Evolutionary conservation across 2,113 vertebrate species (phyloP).

Genomic region (Abramis brama): DNA sequence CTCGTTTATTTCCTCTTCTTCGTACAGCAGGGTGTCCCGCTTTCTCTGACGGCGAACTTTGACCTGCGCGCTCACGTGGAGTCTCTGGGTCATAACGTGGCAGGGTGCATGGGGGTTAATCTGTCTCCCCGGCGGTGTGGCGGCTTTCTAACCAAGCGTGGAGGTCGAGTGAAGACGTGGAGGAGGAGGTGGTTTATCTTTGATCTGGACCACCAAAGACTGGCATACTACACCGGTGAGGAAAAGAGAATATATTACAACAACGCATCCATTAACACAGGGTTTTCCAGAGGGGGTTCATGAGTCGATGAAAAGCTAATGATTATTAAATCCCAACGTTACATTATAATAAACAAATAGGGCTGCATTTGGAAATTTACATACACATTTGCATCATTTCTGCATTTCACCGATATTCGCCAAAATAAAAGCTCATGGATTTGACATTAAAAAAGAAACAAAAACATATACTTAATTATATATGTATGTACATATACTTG

Average conservation of each 20-base stretch:
- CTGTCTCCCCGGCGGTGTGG: conserved; percentile 79
- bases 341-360: too few species aligned
- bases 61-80: conserved; percentile 86
- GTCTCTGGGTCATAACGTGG: conserved; percentile 81
- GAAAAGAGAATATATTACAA: too few species aligned
- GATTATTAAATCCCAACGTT: too few species aligned
- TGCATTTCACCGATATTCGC: background rate
- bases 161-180: conserved; percentile 91
- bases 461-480: too few species aligned
- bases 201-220: conserved; percentile 82
- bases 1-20: conserved; percentile 5
- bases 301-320: too few species aligned
- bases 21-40: conserved; percentile 64
- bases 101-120: conserved; percentile 77
- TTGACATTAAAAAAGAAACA: background rate
- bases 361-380: too few species aligned
- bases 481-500: too few species aligned
- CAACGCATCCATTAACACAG: too few species aligned
- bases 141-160: conserved; percentile 87
- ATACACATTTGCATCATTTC: too few species aligned
- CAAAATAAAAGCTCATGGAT: background rate
- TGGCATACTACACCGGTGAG: conserved; percentile 86
- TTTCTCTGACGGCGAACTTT: conserved; percentile 74
- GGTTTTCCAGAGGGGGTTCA: too few species aligned
- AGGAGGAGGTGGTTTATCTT: conserved; percentile 91